A percentile compares a stretch with the other conserved stretches of the same genome.
phyloP scores from a whole-genome alignment of 2,888 invertebrate genomes.

The Tiliacea citrago region DNA sequence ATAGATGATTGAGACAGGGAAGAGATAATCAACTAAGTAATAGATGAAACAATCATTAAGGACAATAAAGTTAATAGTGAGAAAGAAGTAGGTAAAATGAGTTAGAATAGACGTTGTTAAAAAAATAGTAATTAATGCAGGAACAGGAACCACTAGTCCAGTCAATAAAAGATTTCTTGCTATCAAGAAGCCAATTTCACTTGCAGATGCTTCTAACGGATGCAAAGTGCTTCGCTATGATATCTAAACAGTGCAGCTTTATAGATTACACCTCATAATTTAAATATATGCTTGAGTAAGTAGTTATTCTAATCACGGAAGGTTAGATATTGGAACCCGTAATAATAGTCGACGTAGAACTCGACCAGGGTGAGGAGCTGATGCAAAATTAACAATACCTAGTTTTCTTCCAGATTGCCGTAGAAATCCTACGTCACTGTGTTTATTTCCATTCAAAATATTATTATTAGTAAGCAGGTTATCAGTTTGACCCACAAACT shows the following conservation, averaged over 20 bases:
- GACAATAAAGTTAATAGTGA: too few species aligned
- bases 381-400: not conserved
- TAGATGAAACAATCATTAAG: not conserved
- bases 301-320: not conserved
- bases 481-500: slow-evolving; percentile 67
- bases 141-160: not conserved
- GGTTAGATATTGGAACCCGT: not conserved
- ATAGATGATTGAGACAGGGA: not conserved
- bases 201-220: slow-evolving; percentile 8
- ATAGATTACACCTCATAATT: slow-evolving; percentile 7
- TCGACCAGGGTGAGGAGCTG: not conserved
- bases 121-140: not conserved
- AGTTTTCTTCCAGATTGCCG: slow-evolving; percentile 1
- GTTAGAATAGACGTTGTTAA: too few species aligned
- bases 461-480: slow-evolving; percentile 46
- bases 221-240: not conserved
- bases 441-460: slow-evolving; percentile 62
- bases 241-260: slow-evolving; percentile 2
- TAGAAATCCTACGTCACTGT: slow-evolving; percentile 29
- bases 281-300: not conserved
- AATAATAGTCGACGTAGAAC: not conserved
- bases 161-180: slow-evolving; percentile 3
- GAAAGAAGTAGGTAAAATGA: too few species aligned
- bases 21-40: not conserved
- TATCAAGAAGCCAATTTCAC: not conserved